A percentile compares a stretch with the other conserved stretches of the same genome.
These are phyloP conservation scores for Sanderia malayensis DNA, from an alignment of 30 jellyfish, hydroid and myxozoan genomes.

Conservation along the genomic window DNA sequence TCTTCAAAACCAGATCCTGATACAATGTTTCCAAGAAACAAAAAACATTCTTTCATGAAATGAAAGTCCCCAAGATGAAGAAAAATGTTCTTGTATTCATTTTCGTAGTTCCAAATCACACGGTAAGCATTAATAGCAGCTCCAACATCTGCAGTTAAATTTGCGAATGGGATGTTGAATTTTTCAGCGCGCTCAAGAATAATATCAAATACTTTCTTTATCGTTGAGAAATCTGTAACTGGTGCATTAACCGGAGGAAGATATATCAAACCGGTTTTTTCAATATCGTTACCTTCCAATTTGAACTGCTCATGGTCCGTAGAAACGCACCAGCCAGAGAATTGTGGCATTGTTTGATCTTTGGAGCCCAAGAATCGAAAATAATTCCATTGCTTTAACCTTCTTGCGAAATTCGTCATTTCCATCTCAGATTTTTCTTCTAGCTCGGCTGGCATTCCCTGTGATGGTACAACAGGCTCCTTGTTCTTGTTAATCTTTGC, in stretches of 20 bases:
- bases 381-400: too few species aligned
- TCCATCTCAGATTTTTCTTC: too few species aligned
- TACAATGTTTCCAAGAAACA: not conserved
- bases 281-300: not conserved
- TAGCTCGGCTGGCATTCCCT: too few species aligned
- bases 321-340: conserved; percentile 6
- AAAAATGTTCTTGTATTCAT: conserved; percentile 8
- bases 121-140: conserved; percentile 46
- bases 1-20: conserved; percentile 30
- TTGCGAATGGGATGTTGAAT: conserved; percentile 35
- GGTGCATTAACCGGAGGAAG: conserved; percentile 31
- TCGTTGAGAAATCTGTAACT: conserved; percentile 30
- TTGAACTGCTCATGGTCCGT: too few species aligned
- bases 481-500: not conserved
- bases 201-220: not conserved
- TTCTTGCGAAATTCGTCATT: too few species aligned
- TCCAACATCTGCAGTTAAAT: conserved; percentile 40
- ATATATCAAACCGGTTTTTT: conserved; percentile 20
- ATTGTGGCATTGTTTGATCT: conserved; percentile 7
- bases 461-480: not conserved
- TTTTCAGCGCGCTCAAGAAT: too few species aligned
- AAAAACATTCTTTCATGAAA: conserved; percentile 20
- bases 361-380: not conserved
- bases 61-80: conserved; percentile 34
- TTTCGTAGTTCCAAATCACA: conserved; percentile 14